Percentiles rank a stretch among this genome's conserved stretches.
phyloP scores from a whole-genome alignment of 2,888 invertebrate genomes.

The Cerceris ruficornis region DNA sequence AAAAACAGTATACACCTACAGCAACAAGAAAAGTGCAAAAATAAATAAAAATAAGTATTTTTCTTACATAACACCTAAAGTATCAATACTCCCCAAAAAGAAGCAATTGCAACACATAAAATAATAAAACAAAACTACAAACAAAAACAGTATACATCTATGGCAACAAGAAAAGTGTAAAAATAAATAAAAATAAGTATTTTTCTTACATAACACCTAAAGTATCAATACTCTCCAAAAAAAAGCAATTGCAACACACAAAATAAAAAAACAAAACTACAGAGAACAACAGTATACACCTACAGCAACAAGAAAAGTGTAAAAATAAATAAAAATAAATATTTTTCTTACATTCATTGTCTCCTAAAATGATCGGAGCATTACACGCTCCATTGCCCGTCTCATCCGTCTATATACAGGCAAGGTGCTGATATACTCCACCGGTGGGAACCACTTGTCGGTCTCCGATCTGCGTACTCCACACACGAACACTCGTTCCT shows the following conservation, averaged over 20 bases:
- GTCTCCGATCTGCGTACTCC: constrained; percentile 52
- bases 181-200: constrained; percentile 23
- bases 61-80: too few relatives aligned
- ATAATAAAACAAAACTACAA: not conserved
- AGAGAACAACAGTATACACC: not conserved
- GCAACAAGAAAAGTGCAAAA: constrained; percentile 6
- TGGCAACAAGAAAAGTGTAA: not conserved
- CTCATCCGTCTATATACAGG: constrained; percentile 24
- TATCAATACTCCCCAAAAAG: too few relatives aligned
- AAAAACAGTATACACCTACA: not conserved
- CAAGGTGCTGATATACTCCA: constrained; percentile 61
- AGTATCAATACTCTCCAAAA: too few relatives aligned
- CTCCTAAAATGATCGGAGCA: constrained; percentile 58
- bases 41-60: constrained; percentile 29
- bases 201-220: constrained; percentile 52
- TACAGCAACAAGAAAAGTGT: not conserved
- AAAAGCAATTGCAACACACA: not conserved
- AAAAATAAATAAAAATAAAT: constrained; percentile 21
- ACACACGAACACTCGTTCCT: constrained; percentile 5
- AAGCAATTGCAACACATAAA: too few relatives aligned
- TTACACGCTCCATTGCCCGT: constrained; percentile 43
- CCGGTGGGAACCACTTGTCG: constrained; percentile 81
- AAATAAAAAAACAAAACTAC: not conserved
- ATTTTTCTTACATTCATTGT: constrained; percentile 54
- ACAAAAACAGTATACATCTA: not conserved